These are phyloP conservation scores for Poecile montanus DNA, from an alignment of 2,797 vertebrate species.

Conservation along the genomic window DNA sequence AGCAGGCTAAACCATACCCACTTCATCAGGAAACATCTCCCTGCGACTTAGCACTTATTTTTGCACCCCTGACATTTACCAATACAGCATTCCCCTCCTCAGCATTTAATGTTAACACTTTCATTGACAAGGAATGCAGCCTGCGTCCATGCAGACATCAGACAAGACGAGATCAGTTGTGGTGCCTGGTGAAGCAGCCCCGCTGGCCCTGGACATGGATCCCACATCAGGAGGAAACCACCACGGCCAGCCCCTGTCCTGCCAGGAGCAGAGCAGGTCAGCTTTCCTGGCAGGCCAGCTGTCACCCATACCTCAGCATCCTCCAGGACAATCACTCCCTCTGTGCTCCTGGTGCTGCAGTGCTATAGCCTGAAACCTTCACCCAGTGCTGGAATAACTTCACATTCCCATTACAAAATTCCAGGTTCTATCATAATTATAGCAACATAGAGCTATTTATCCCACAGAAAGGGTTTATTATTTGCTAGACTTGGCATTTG, in stretches of 20 bases:
- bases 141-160: not conserved
- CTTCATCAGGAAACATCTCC: not conserved
- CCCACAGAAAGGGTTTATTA: not conserved
- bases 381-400: not conserved
- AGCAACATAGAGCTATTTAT: not conserved
- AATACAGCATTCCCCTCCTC: not conserved
- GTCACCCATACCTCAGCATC: not conserved
- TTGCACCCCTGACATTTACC: slow-evolving; percentile 2
- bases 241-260: fast-evolving
- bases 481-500: not conserved
- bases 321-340: not conserved
- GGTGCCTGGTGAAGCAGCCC: not conserved
- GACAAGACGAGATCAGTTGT: fast-evolving
- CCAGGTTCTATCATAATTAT: not conserved
- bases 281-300: not conserved
- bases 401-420: not conserved
- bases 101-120: not conserved
- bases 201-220: fast-evolving
- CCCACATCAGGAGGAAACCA: not conserved
- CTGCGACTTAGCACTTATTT: not conserved
- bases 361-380: not conserved
- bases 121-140: not conserved
- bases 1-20: not conserved
- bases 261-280: not conserved
- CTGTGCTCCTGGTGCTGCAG: not conserved